Conservation (phyloP, 2,888 invertebrate genomes). For the Adineta ricciae region DNA sequence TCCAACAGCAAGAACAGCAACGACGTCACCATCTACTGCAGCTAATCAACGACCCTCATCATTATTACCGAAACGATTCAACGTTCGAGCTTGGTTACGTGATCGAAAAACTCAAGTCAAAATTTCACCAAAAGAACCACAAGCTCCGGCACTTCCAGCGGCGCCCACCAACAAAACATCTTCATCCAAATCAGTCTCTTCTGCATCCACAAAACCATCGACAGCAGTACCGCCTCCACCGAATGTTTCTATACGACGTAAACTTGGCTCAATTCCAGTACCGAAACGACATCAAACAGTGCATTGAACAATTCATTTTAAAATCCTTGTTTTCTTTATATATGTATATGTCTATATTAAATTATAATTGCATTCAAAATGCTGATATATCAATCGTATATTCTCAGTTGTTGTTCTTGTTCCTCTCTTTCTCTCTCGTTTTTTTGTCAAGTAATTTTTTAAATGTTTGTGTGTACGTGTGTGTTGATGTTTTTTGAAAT, state of each 20-base stretch:
- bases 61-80: constrained; percentile 15
- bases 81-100: constrained; percentile 16
- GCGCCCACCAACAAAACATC: not conserved
- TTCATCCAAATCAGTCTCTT: not conserved
- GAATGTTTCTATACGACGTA: not conserved
- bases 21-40: not conserved
- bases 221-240: not conserved
- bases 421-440: not conserved
- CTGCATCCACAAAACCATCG: not conserved
- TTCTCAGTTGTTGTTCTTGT: not conserved
- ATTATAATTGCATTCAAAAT: constrained; percentile 7
- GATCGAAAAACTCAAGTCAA: constrained; percentile 16
- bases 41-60: not conserved
- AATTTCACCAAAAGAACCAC: constrained; percentile 8
- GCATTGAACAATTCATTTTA: not conserved
- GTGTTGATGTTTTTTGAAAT: not conserved
- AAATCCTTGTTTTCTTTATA: not conserved
- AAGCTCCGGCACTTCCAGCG: not conserved
- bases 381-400: constrained; percentile 6
- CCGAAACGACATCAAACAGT: constrained; percentile 1
- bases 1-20: not conserved
- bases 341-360: not conserved
- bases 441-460: not conserved
- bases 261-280: constrained; percentile 9
- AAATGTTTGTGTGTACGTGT: not conserved